Conservation (phyloP, 37 sponge, comb jelly and placozoan genomes). For the Axinella damicornis region DNA sequence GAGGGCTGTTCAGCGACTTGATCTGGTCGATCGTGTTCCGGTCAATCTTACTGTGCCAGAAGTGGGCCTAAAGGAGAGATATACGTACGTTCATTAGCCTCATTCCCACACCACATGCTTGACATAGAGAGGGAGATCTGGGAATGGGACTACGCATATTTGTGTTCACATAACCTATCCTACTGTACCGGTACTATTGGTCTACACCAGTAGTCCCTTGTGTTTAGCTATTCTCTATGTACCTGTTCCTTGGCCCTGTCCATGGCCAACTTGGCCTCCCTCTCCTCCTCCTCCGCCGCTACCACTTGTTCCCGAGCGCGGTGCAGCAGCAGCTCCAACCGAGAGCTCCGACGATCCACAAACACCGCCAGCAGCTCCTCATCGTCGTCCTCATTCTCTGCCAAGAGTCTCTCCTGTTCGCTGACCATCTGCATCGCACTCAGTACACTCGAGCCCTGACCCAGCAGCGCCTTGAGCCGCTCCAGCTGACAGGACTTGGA, state of each 20-base stretch:
- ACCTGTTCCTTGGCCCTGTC: constrained; percentile 27
- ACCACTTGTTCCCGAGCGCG: constrained; percentile 32
- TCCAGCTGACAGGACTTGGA: constrained; percentile 67
- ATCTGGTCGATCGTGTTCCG: constrained; percentile 85
- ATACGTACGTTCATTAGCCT: no score
- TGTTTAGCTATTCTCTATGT: background rate
- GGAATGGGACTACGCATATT: no score
- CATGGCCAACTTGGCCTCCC: constrained; percentile 52
- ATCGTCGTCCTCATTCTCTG: constrained; percentile 64
- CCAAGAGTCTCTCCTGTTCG: constrained; percentile 66
- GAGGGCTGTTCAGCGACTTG: constrained; percentile 79
- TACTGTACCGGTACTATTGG: no score
- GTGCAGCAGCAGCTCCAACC: constrained; percentile 41
- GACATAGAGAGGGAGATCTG: no score
- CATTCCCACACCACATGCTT: no score
- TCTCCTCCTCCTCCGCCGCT: constrained; percentile 52
- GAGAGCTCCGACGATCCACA: constrained; percentile 35
- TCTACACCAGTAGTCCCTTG: no score
- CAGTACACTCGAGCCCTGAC: constrained; percentile 57
- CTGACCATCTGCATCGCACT: constrained; percentile 67
- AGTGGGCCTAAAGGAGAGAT: constrained; percentile 10
- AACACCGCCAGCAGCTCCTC: constrained; percentile 48
- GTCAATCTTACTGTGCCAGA: constrained; percentile 76
- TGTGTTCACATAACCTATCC: background rate
- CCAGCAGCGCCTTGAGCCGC: constrained; percentile 54